Percentiles rank a stretch among this genome's conserved stretches.
phyloP scores from a whole-genome alignment of 2,797 vertebrate genomes.

The Poecilia velifera region DNA sequence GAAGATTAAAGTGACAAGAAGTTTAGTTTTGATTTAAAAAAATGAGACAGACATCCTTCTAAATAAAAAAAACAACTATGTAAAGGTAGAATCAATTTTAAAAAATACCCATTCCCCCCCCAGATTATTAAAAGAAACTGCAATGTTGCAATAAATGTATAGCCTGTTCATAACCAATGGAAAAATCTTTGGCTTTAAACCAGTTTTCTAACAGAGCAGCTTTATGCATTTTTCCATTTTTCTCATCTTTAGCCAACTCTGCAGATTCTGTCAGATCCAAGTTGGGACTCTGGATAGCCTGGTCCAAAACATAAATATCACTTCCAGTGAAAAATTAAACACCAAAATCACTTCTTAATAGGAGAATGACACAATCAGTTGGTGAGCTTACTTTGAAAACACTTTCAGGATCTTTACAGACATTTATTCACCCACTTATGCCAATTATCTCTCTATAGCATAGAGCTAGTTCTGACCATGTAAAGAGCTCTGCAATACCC shows the following conservation, averaged over 20 bases:
- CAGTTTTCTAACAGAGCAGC: background rate
- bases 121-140: background rate
- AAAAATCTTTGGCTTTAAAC: background rate
- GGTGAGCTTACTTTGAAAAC: background rate
- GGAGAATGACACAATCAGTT: background rate
- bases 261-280: background rate
- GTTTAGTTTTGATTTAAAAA: background rate
- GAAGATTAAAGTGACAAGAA: background rate
- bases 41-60: background rate
- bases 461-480: constrained; percentile 8
- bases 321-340: background rate
- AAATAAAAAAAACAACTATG: background rate
- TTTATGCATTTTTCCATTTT: background rate
- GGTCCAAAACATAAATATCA: background rate
- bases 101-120: accelerated
- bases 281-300: background rate
- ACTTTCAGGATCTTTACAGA: background rate
- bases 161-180: background rate
- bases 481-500: constrained; percentile 47
- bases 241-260: background rate
- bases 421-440: background rate
- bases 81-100: background rate
- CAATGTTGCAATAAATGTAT: background rate
- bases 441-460: constrained; percentile 1
- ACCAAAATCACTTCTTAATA: background rate